phyloP scores from a whole-genome alignment of 2,797 vertebrate genomes.

The Glossophaga mutica region DNA sequence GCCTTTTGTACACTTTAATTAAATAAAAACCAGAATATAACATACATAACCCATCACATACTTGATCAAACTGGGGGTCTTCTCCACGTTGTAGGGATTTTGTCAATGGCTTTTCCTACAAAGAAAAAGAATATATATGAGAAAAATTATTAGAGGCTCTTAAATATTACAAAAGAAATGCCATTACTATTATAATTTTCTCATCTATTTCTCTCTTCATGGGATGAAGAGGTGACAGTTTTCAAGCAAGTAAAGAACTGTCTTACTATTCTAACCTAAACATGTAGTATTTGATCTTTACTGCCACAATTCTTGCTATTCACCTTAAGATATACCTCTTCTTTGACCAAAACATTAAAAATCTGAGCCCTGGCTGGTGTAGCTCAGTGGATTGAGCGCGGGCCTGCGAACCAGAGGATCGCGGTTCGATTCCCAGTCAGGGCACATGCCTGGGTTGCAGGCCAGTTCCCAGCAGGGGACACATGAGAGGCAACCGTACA shows the following conservation, averaged over 20 bases:
- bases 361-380: no score
- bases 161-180: not conserved
- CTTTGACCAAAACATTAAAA: not conserved
- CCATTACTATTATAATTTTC: not conserved
- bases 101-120: slow-evolving; percentile 95
- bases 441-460: no score
- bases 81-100: slow-evolving; percentile 97
- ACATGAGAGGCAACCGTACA: no score
- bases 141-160: slow-evolving; percentile 16
- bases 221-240: not conserved
- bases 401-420: no score
- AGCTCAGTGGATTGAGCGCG: no score
- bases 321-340: not conserved
- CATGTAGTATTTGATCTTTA: not conserved
- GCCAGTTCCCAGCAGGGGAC: no score
- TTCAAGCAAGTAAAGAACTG: not conserved
- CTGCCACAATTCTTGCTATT: not conserved
- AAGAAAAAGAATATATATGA: slow-evolving; percentile 63
- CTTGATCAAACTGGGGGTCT: slow-evolving; percentile 98
- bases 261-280: not conserved
- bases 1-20: not conserved
- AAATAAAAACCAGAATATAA: not conserved
- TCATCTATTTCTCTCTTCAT: not conserved
- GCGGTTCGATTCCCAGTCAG: no score
- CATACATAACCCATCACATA: slow-evolving; percentile 79